Conservation (phyloP, 2,888 invertebrate species). For the Tipula unca region DNA sequence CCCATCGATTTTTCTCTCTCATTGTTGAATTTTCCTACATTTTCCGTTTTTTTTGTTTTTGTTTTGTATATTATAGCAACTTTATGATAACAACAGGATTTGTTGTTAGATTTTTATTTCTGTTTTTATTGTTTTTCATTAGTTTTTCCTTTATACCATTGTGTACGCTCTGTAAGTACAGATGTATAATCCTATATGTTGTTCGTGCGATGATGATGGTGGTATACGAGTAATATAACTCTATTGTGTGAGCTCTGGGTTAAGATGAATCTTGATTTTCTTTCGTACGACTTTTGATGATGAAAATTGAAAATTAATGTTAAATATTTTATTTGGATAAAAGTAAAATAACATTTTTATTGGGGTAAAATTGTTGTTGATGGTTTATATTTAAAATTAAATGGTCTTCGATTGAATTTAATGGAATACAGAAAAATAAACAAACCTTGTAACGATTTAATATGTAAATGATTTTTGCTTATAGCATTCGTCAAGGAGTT, state of each 20-base stretch:
- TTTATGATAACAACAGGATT: not conserved
- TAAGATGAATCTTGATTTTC: not conserved
- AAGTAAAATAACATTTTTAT: not conserved
- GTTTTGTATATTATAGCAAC: not conserved
- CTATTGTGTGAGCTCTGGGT: not conserved
- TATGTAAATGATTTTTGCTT: not conserved
- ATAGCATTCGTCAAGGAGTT: not conserved
- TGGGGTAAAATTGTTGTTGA: not conserved
- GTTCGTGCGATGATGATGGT: not conserved
- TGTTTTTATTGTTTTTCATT: not conserved
- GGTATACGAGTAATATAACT: not conserved
- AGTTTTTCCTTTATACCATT: not conserved
- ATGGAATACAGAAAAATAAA: not conserved
- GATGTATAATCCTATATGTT: not conserved
- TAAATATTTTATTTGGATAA: not conserved
- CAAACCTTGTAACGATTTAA: not conserved
- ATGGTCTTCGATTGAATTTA: not conserved
- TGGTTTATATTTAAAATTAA: not conserved
- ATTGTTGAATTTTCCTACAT: not conserved
- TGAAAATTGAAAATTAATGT: not conserved
- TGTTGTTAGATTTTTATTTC: not conserved
- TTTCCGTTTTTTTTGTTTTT: not conserved
- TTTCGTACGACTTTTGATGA: not conserved
- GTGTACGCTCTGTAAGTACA: not conserved
- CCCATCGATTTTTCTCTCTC: not conserved